phyloP scores from a whole-genome alignment of 2,113 vertebrate genomes.

The Tragelaphus scriptus region DNA sequence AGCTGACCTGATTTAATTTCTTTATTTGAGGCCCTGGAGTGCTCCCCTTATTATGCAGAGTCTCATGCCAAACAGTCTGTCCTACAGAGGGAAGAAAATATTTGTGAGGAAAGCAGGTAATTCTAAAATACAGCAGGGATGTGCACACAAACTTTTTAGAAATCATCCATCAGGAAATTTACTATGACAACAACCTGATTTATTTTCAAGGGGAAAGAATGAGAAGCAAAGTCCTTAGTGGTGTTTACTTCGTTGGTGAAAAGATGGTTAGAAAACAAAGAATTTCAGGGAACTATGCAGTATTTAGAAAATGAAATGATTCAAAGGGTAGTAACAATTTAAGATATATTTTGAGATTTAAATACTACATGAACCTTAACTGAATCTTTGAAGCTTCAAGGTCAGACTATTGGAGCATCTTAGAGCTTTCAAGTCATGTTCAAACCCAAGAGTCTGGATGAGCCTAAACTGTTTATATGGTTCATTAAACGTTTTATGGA shows the following conservation, averaged over 20 bases:
- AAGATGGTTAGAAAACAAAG: neutral
- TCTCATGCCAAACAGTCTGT: neutral
- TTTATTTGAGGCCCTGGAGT: neutral
- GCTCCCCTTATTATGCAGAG: neutral
- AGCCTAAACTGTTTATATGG: neutral
- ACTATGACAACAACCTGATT: neutral
- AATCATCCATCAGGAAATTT: neutral
- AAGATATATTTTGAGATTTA: slow-evolving; percentile 12
- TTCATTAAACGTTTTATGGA: neutral
- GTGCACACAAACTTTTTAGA: neutral
- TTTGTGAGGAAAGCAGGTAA: neutral
- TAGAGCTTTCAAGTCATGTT: neutral
- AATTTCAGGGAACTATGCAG: neutral
- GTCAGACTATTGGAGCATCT: neutral
- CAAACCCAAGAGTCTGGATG: neutral
- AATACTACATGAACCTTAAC: neutral
- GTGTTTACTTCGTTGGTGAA: neutral
- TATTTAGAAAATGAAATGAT: neutral
- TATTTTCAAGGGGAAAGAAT: neutral
- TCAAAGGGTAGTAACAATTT: neutral
- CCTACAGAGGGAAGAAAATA: neutral
- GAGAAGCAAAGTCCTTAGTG: neutral
- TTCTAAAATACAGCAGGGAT: neutral
- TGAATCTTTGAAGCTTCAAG: neutral
- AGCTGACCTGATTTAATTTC: slow-evolving; percentile 5